Percentiles rank a stretch among this genome's conserved stretches.
These are phyloP conservation scores for Pongo pygmaeus DNA, from an alignment of 2,113 vertebrate genomes.

Conservation along the genomic window DNA sequence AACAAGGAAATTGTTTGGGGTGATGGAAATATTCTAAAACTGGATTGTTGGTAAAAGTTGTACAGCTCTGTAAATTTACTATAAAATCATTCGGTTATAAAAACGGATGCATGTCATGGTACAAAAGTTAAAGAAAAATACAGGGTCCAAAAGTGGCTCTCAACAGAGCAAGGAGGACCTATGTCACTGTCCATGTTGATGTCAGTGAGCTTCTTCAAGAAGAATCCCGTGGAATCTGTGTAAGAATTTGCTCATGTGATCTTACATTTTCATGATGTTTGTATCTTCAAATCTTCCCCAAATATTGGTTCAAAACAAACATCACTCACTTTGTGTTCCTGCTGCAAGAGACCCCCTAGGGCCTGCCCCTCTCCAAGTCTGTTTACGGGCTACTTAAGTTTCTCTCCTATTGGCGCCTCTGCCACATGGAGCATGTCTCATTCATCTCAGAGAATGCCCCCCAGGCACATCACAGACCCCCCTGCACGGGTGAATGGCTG, in stretches of 20 bases:
- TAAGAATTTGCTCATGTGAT: background rate
- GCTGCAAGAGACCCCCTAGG: background rate
- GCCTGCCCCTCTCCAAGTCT: background rate
- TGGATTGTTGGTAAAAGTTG: background rate
- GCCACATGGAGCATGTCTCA: background rate
- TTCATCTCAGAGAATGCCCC: background rate
- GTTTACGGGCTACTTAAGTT: background rate
- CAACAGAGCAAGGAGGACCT: background rate
- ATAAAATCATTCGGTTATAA: background rate
- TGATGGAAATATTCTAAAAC: background rate
- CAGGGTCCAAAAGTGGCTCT: background rate
- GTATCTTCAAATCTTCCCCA: background rate
- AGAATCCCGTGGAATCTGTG: background rate
- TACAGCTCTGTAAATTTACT: background rate
- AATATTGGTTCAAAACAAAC: background rate
- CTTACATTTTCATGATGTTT: background rate
- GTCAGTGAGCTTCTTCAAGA: background rate
- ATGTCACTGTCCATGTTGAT: fast-evolving
- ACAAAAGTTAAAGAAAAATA: background rate
- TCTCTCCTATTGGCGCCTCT: background rate
- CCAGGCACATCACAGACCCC: background rate
- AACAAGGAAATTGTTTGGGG: background rate
- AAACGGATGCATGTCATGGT: background rate
- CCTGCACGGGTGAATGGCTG: background rate
- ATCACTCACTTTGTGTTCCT: background rate